A percentile compares a stretch with the other conserved stretches of the same genome.
Evolutionary conservation across 2,797 vertebrate species (phyloP).

Genomic region (Sebastiscus tertius): DNA sequence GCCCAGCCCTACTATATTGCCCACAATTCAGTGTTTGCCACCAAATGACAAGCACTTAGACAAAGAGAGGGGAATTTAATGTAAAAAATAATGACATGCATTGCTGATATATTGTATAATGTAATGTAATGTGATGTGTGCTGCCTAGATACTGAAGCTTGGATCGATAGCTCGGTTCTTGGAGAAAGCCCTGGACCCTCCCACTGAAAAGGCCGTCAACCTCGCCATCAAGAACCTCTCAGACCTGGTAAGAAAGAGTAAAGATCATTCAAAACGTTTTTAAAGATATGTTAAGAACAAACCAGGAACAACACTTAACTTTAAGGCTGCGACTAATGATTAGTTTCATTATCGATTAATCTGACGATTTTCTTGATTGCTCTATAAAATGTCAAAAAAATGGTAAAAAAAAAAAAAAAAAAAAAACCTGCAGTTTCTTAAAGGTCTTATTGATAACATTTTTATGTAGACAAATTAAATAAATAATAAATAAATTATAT

Average conservation of each 20-base stretch:
- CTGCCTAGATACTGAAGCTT: slow-evolving; percentile 90
- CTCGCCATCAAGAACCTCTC: slow-evolving; percentile 93
- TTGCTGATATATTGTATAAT: not conserved
- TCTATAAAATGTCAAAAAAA: too few species aligned
- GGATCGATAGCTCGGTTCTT: slow-evolving; percentile 92
- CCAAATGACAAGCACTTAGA: not conserved
- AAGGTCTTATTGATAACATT: too few species aligned
- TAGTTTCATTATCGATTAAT: not conserved
- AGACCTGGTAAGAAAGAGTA: slow-evolving; percentile 86
- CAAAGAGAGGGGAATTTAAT: not conserved
- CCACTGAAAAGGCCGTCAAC: slow-evolving; percentile 86
- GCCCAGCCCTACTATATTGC: not conserved
- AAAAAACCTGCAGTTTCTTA: too few species aligned
- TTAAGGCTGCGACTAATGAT: not conserved
- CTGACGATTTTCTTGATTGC: too few species aligned
- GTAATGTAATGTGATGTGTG: not conserved
- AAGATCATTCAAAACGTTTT: not conserved
- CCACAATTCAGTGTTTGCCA: not conserved
- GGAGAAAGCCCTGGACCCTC: slow-evolving; percentile 91
- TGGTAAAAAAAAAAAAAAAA: too few species aligned
- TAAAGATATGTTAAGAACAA: not conserved
- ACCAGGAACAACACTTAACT: not conserved
- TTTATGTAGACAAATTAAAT: too few species aligned
- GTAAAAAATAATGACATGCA: not conserved
- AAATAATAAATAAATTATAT: too few species aligned